phyloP scores from a whole-genome alignment of 2,797 vertebrate genomes.

The Ctenopoma kingsleyae region DNA sequence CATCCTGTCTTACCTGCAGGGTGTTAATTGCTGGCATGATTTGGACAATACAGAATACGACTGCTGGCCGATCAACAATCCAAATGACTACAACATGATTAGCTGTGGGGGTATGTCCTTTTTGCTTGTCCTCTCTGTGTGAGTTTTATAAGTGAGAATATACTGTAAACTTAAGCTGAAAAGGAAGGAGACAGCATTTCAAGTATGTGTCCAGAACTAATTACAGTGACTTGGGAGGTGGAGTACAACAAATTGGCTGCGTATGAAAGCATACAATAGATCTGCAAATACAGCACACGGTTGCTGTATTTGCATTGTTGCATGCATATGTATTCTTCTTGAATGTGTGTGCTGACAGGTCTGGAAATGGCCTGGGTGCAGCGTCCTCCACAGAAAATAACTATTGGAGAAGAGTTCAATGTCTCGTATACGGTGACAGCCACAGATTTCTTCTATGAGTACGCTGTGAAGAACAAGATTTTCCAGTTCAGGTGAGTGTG shows the following conservation, averaged over 20 bases:
- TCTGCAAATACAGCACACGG: slow-evolving; percentile 11
- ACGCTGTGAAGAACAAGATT: slow-evolving; percentile 80
- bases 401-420: slow-evolving; percentile 83
- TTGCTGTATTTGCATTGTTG: neutral
- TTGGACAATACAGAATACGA: slow-evolving; percentile 85
- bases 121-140: neutral
- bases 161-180: neutral
- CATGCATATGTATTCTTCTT: neutral
- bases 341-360: slow-evolving; percentile 60
- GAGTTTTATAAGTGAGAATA: neutral
- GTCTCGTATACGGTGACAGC: slow-evolving; percentile 81
- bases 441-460: slow-evolving; percentile 82
- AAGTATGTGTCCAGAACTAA: neutral
- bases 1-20: slow-evolving; percentile 48
- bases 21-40: slow-evolving; percentile 81
- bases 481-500: slow-evolving; percentile 81
- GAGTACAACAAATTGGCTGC: neutral
- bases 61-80: slow-evolving; percentile 83
- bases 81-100: slow-evolving; percentile 84
- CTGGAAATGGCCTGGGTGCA: slow-evolving; percentile 86
- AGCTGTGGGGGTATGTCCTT: slow-evolving; percentile 78
- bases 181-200: slow-evolving; percentile 2
- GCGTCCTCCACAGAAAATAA: slow-evolving; percentile 81
- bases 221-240: slow-evolving; percentile 10
- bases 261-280: neutral